Base-by-base conservation (phyloP, 2,797 vertebrate species). In the Muscicapa striata region DNA sequence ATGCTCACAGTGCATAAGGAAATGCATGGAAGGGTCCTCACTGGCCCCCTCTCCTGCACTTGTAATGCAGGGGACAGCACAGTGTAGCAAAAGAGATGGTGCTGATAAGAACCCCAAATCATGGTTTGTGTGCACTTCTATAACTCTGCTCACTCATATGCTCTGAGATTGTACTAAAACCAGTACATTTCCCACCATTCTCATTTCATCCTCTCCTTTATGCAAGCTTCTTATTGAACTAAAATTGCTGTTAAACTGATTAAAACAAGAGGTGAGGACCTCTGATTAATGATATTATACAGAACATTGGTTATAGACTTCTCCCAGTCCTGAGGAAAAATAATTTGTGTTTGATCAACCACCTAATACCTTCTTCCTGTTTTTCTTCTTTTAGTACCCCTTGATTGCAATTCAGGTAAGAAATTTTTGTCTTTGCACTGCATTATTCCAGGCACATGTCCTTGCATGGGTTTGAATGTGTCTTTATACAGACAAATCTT, bases 381-480 rank as follows among this genome's bases (percentile, higher is more conserved):
- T 86, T 58, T 59, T 15, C 23, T 34, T 90, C 24, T 97, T 97
- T 87, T 91, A 98, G 97, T 98, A 97, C 55, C 88, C 96, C 6
- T 83, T 96, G 85, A 97, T 98, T 82, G 73, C 77, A 67, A 24
- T 98, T 88, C 96, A 97, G 98, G 98, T 98, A 98, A 97, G 97
- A 84, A 20, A 26, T 45, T 40, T 73, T 46, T 41, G 55, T 87
- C 51, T 93, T 87, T 83, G 13, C 57, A 55, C 21, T 76, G 13
- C 57, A 32, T 63, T 68, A 40, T 4, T 2, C 21, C 3, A 1
- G 34, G 34, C 34, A 58, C 2, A 2, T 18, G 14, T 52, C 9
- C 13, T 55, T 59, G 13, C 18, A 3, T 23, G 3, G 4, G 58
- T 63, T 58, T 76, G 19, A 15, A 19, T 32, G 3, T 55, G 10